Base-by-base conservation (phyloP, 2,797 vertebrate species). In the Rousettus madagascariensis region DNA sequence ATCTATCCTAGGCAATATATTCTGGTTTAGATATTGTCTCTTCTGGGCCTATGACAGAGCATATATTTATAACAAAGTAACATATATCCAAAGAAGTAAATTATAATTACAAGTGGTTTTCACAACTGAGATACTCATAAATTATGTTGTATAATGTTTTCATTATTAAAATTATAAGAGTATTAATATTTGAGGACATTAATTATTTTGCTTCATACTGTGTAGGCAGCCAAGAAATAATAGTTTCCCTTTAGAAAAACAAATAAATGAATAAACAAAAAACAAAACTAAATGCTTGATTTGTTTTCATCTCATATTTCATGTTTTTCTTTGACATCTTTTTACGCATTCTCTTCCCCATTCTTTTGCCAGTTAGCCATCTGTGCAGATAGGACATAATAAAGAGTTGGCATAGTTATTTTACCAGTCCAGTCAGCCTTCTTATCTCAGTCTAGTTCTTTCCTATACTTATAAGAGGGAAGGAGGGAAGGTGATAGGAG, bases 151-250 rank as follows among this genome's bases (percentile, higher is more conserved):
- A 59, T 51, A 65, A 86, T 80, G 19, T 71, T 87, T 59, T 79
- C 69, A n/a, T 89, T 87, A 68, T 93, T 96, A 96, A 95, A 86
- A 86, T 66, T 57, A 78, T 83, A 66, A 91, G 75, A 84, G 84
- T 71, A 74, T 86, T 95, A 91, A 93, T 71, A 66, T 74, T 53
- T 86, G 71, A 91, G 36, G 28, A 41, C 22, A 71, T 84, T 78
- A 92, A 65, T 92, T 92, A 86, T 72, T 95, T 79, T 78, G 69
- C 79, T 89, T 79, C 86, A 90, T 49, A 71, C 36, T 90, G 36
- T 94, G 74, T 77, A 89, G 72, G 43, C 78, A 91, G 84, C 77
- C 86, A 66, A 92, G 80, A 91, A 61, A 93, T 84, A 91, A 92
- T 36, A 66, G 59, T 65, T 90, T 91, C 43, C 38, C 43, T 86